These are phyloP conservation scores for Noctua janthina DNA, from an alignment of 2,888 invertebrate species.

Conservation along the genomic window DNA sequence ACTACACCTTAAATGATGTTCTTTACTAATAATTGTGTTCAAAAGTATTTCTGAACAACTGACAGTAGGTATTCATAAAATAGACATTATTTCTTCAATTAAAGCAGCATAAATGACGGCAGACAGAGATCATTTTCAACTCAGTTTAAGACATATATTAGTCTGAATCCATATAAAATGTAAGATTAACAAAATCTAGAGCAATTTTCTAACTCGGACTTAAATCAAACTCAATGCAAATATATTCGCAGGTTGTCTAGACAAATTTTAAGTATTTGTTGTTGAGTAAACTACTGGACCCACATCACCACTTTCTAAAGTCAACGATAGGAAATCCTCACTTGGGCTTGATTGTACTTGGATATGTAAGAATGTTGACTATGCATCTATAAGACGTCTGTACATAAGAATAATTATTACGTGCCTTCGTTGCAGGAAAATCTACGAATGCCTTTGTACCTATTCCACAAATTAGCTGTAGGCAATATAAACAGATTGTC, in stretches of 20 bases:
- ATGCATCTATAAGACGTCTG: not conserved
- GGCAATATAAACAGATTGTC: not conserved
- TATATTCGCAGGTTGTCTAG: not conserved
- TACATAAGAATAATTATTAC: not conserved
- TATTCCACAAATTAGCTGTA: not conserved
- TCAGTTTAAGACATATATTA: not conserved
- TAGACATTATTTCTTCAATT: not conserved
- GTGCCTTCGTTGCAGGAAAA: not conserved
- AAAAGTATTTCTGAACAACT: not conserved
- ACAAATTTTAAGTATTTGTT: slow-evolving; percentile 26
- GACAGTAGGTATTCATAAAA: not conserved
- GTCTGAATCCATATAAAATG: not conserved
- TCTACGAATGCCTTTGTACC: not conserved
- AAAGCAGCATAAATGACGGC: not conserved
- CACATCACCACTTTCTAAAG: slow-evolving; percentile 22
- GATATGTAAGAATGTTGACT: slow-evolving; percentile 23
- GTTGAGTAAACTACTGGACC: slow-evolving; percentile 1
- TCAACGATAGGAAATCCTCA: slow-evolving; percentile 18
- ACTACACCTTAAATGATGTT: not conserved
- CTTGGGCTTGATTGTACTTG: not conserved
- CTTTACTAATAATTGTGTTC: not conserved
- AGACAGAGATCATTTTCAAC: not conserved
- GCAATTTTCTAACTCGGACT: not conserved
- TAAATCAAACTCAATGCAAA: slow-evolving; percentile 10
- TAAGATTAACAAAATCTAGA: not conserved